Evolutionary conservation across 2,888 invertebrate species (phyloP).

Genomic region (Colletes collaris): DNA sequence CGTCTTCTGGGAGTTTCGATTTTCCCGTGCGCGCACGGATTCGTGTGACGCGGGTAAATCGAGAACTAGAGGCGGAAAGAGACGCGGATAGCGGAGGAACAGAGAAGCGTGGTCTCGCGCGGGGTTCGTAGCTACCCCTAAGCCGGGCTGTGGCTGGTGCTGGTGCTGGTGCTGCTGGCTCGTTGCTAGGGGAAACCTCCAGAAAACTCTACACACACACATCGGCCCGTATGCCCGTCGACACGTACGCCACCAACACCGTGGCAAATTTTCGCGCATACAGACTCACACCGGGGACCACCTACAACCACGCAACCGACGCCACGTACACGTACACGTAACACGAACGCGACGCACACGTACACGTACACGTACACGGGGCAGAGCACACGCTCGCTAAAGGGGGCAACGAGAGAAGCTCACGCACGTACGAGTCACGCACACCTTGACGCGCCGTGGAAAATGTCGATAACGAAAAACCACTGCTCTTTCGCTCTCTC

Average conservation of each 20-base stretch:
- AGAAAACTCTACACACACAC: conserved; percentile 81
- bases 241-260: conserved; percentile 36
- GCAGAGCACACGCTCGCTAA: conserved; percentile 57
- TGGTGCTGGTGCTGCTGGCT: conserved; percentile 73
- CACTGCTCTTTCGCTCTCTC: conserved; percentile 68
- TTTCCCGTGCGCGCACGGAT: conserved; percentile 7
- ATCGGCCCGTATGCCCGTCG: conserved; percentile 29
- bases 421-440: conserved; percentile 64
- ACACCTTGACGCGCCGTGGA: conserved; percentile 69
- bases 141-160: conserved; percentile 77
- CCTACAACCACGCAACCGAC: conserved; percentile 52
- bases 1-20: conserved; percentile 11
- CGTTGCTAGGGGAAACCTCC: conserved; percentile 83
- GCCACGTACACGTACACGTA: too few relatives aligned
- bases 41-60: background rate
- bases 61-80: conserved; percentile 3
- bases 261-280: background rate
- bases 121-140: conserved; percentile 80
- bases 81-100: conserved; percentile 1
- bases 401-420: conserved; percentile 65
- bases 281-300: conserved; percentile 31
- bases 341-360: conserved; percentile 26
- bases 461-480: conserved; percentile 83
- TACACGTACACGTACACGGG: conserved; percentile 47
- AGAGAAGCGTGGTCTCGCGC: conserved; percentile 66